Evolutionary conservation across 1,140 invertebrate species (phyloP).

Genomic region (Ylistrum balloti): DNA sequence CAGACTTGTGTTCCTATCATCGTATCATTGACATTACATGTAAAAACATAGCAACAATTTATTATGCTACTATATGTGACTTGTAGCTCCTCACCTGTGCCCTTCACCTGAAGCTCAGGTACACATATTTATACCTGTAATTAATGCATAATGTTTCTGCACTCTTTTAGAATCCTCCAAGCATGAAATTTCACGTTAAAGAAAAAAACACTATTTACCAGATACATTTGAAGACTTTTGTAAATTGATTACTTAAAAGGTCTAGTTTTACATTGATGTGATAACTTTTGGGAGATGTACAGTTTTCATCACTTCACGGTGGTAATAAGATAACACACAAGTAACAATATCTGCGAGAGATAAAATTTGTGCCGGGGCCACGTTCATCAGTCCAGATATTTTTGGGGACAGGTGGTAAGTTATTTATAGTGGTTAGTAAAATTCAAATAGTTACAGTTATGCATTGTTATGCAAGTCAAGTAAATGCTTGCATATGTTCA

Average conservation of each 20-base stretch:
- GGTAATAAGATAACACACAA: neutral
- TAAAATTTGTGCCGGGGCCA: neutral
- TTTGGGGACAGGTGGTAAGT: neutral
- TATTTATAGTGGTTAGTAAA: neutral
- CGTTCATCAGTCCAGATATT: neutral
- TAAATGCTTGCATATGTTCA: neutral
- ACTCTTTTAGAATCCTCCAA: constrained; percentile 9
- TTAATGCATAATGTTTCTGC: constrained; percentile 12
- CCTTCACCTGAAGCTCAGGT: neutral
- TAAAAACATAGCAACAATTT: no score
- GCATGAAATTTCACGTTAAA: constrained; percentile 3
- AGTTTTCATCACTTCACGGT: constrained; percentile 38
- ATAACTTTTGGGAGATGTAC: neutral
- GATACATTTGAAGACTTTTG: neutral
- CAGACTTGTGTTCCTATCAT: neutral
- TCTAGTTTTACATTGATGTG: neutral
- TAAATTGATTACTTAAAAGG: neutral
- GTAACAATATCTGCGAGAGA: neutral
- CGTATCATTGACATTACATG: neutral
- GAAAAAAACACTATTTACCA: neutral
- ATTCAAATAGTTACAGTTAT: neutral
- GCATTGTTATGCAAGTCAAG: neutral
- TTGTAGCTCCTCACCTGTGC: neutral
- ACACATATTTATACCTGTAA: neutral
- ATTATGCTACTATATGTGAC: neutral